Evolutionary conservation across 2,113 vertebrate species (phyloP).

Genomic region (Daboia siamensis): DNA sequence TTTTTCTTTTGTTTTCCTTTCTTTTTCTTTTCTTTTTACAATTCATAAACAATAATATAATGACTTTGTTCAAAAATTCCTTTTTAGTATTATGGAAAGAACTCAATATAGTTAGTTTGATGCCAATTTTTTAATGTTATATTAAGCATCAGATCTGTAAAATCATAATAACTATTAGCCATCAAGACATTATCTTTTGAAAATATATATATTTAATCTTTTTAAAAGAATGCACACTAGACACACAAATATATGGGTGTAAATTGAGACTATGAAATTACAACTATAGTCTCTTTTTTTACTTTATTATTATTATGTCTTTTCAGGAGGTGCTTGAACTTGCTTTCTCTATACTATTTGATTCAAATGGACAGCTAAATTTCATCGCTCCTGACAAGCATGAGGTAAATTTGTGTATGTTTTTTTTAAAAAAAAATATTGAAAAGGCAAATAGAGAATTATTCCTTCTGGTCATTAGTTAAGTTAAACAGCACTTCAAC

Average conservation of each 20-base stretch:
- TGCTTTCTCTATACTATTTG: constrained; percentile 96
- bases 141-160: neutral
- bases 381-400: constrained; percentile 98
- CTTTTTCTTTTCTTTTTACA: neutral
- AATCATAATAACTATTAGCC: neutral
- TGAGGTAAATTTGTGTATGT: constrained; percentile 80
- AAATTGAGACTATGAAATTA: neutral
- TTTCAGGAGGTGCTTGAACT: constrained; percentile 94
- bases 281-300: neutral
- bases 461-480: neutral
- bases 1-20: neutral
- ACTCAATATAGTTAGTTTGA: neutral
- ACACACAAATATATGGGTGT: neutral
- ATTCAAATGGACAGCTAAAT: constrained; percentile 96
- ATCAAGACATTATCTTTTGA: neutral
- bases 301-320: constrained; percentile 20
- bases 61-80: neutral
- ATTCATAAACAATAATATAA: neutral
- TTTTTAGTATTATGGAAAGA: neutral
- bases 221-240: neutral
- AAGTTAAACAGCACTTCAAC: neutral
- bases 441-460: neutral
- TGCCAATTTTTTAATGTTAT: neutral
- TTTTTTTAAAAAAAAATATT: neutral
- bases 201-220: neutral